phyloP scores from a whole-genome alignment of 2,888 invertebrate species.

The Conus canariensis region DNA sequence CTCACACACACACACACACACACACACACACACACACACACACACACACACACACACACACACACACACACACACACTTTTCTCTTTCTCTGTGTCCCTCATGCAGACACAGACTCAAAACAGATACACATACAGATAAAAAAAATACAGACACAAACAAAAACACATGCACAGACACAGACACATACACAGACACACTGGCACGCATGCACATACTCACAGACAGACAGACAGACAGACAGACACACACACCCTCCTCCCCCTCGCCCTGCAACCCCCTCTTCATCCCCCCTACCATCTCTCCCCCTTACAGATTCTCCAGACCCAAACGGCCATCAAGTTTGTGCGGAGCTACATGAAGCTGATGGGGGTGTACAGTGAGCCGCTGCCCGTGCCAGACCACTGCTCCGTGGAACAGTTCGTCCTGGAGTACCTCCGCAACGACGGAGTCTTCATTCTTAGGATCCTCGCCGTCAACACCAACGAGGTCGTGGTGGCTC shows the following conservation, averaged over 20 bases:
- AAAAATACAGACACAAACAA: neutral
- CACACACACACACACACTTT: neutral
- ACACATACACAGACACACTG: neutral
- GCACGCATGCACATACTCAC: neutral
- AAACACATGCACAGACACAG: neutral
- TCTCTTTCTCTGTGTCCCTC: neutral
- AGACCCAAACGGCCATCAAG: slow-evolving; percentile 28
- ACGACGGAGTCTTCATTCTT: slow-evolving; percentile 50
- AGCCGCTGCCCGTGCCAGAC: neutral
- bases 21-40: neutral
- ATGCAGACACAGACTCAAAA: neutral
- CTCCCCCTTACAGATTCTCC: slow-evolving; percentile 16
- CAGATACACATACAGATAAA: neutral
- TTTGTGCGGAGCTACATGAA: slow-evolving; percentile 33
- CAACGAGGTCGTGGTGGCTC: slow-evolving; percentile 50
- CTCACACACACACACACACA: neutral
- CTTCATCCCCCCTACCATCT: neutral
- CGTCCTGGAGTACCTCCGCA: slow-evolving; percentile 51
- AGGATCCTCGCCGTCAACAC: slow-evolving; percentile 51
- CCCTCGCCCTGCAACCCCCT: neutral
- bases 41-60: slow-evolving; percentile 2
- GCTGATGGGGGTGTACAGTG: slow-evolving; percentile 30
- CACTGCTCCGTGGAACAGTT: slow-evolving; percentile 44
- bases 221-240: neutral
- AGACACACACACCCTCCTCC: neutral